These are phyloP conservation scores for Nasonia vitripennis DNA, from an alignment of 1,140 invertebrate species.

Conservation along the genomic window DNA sequence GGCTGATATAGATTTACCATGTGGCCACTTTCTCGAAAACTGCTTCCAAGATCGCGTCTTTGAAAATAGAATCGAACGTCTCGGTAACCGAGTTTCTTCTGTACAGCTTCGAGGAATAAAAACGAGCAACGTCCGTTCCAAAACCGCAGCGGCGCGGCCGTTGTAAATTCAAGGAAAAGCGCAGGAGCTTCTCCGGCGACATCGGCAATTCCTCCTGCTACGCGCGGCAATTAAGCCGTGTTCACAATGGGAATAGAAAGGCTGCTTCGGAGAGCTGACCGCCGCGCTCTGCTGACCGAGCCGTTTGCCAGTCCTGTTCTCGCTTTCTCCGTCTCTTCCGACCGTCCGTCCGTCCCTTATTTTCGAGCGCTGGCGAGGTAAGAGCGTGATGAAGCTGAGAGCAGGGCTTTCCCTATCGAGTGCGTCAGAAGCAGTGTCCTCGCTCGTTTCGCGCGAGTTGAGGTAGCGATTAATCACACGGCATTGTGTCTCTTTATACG, in stretches of 20 bases:
- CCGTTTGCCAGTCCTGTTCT: slow-evolving; percentile 53
- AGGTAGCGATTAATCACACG: too few relatives aligned
- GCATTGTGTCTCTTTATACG: too few relatives aligned
- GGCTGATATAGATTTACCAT: too few relatives aligned
- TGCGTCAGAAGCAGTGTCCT: too few relatives aligned
- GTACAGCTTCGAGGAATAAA: too few relatives aligned
- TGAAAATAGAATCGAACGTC: neutral
- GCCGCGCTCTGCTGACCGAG: slow-evolving; percentile 61
- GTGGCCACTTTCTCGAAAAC: too few relatives aligned
- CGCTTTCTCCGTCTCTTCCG: neutral
- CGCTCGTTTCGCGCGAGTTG: too few relatives aligned
- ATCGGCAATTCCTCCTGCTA: slow-evolving; percentile 19
- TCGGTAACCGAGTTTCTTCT: neutral
- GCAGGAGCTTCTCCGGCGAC: neutral
- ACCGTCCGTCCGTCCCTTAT: neutral
- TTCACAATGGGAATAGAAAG: slow-evolving; percentile 69
- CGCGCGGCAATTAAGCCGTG: slow-evolving; percentile 63
- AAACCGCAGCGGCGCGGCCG: neutral
- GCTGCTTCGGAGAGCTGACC: slow-evolving; percentile 59
- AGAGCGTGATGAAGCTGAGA: neutral
- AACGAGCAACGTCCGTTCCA: neutral
- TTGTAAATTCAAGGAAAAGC: slow-evolving; percentile 8
- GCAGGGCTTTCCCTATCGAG: neutral
- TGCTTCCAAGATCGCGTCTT: neutral
- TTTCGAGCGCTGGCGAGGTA: neutral